Percentiles rank a stretch among this genome's conserved stretches.
These are phyloP conservation scores for Premnoplex brunnescens DNA, from an alignment of 2,797 vertebrate genomes.

Conservation along the genomic window DNA sequence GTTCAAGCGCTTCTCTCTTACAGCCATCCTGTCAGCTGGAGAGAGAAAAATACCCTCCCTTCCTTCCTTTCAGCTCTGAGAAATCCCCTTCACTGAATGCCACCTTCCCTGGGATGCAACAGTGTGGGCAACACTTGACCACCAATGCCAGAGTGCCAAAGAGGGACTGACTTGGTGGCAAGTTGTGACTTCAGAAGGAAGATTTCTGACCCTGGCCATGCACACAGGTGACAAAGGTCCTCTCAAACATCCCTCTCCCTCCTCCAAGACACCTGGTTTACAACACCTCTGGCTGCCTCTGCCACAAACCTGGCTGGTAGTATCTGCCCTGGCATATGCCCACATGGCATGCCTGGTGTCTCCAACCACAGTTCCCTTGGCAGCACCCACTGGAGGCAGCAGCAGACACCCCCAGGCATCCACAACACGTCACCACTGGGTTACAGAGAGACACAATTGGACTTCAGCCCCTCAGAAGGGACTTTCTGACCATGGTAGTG, in stretches of 20 bases:
- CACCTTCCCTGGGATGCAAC: background rate
- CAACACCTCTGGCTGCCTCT: background rate
- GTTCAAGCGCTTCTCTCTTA: background rate
- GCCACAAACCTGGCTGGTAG: background rate
- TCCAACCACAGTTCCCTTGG: background rate
- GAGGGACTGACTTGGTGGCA: background rate
- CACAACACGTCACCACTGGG: background rate
- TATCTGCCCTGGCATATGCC: fast-evolving
- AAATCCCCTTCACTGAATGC: fast-evolving
- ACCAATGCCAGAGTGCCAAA: fast-evolving
- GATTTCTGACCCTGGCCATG: background rate
- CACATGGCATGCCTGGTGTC: too few relatives aligned
- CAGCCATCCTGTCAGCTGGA: background rate
- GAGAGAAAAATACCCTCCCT: background rate
- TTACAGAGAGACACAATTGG: background rate
- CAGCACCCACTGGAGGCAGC: background rate
- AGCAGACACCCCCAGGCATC: background rate
- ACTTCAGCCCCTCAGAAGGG: background rate
- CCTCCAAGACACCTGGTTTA: background rate
- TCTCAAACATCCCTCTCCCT: background rate
- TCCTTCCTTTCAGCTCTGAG: background rate
- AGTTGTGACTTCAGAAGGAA: background rate
- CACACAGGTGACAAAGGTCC: background rate
- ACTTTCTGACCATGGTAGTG: background rate
- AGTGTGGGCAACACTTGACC: fast-evolving